Evolutionary conservation across 2,888 invertebrate species (phyloP), one percentile per base, ranked within the genome.

Genomic region (Cylindroiulus punctatus): DNA sequence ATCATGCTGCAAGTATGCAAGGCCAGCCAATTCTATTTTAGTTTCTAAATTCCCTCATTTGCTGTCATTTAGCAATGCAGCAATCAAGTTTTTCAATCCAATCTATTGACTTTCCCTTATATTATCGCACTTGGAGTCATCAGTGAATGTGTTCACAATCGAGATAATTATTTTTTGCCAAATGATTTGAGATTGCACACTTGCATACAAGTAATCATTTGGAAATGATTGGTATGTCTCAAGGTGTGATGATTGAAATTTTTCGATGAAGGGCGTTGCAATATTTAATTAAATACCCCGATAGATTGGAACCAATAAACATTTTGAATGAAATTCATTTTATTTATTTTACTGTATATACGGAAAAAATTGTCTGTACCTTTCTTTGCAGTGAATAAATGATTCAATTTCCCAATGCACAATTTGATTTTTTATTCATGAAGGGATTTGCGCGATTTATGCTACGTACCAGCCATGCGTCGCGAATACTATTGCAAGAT

Each of bases 161-260:
- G 36, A 8, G n/a, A 83, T 83, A 83, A 83, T 83, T 44, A 44
- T 83, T 83, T 83, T 14, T 83, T 22, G 83, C 40, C 7, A 42
- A 42, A 83, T 82, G 22, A 42, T 30, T 22, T 17, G 36, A 30
- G 57, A 65, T 57, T 57, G 22, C 57, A 7, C 57, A 57, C 8
- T n/a, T 44, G 44, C 3, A 14, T 44, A 14, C 10, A 44, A 44
- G 12, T 44, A 44, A 47, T 47, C 14, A 47, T 47, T 47, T 47
- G 47, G 47, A 47, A 47, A 47, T 47, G 47, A 47, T 17, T 12
- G 17, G 47, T 10, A 57, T 57, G n/a, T 5, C n/a, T 57, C 57
- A 22, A 22, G 57, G n/a, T 57, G n/a, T 57, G 57, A 7, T n/a
- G 22, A 57, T 22, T 4, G n/a, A 36, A 36, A 36, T 36, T 36